Base-by-base conservation (phyloP, 2,797 vertebrate genomes). In the Odontamblyopus rebecca region DNA sequence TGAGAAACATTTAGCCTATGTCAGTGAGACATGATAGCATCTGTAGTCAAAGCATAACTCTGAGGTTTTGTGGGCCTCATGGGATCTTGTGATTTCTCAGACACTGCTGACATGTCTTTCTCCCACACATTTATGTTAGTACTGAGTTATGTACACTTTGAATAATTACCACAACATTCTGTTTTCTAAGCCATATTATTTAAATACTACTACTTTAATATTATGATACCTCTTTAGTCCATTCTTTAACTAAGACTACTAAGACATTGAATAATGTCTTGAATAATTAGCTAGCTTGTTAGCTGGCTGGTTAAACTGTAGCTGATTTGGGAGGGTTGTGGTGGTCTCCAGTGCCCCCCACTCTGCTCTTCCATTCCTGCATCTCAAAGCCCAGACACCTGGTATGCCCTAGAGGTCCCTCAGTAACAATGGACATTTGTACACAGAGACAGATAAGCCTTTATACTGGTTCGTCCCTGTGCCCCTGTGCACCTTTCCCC, bases 381-480 rank as follows among this genome's bases (percentile, higher is more conserved):
- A 38, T 80, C 80, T 85, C 74, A 79, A 80, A 84, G 82, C 85
- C 78, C 83, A 89, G 86, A 91, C 89, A 92, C 87, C 89, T 92
- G 89, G 86, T 89, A 85, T 86, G 82, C 86, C 89, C 83, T 73
- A 59, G 73, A 90, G 89, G 80, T 89, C 82, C 81, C 81, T 68
- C 65, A 79, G 68, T 82, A 92, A 94, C 90, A 93, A 92, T 92
- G 89, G 78, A 78, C 78, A 85, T 78, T 90, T 92, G 88, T 93
- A 77, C 74, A 79, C 71, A 85, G 79, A 81, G 85, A 92, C 88
- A 89, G 78, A 86, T 85, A 76, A 73, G 74, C 81, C 86, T 89
- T 89, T 89, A 87, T 92, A 80, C 82, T 11, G 48, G 38, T 74
- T 81, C 67, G 32, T 73, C 70, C 69, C 76, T 9, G 78, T 77